Base-by-base conservation (phyloP, 2,888 invertebrate species). In the Eupeodes latifasciatus region DNA sequence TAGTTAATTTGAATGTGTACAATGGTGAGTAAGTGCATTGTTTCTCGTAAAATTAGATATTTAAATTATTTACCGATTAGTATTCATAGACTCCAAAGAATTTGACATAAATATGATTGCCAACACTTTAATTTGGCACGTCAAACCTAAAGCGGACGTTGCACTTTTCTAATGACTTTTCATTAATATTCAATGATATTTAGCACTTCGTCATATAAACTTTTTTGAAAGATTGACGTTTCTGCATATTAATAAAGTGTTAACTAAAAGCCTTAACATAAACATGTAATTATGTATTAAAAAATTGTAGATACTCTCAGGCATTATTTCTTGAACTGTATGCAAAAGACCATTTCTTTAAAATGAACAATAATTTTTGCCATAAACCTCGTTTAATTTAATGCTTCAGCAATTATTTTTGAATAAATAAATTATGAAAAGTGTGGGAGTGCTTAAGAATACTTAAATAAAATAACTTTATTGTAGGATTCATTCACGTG, bases 11-110 rank as follows among this genome's bases (percentile, higher is more conserved):
- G 12, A 12, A 59, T 59, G 11, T 34, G 27, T 27, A 27, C 27
- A 27, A 27, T 27, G 27, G 27, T 27, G 27, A 27, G 27, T 27
- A 27, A 27, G 27, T 27, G 1, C 27, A 27, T 27, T 27, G 27
- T 27, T 27, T 27, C 27, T 27, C 27, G 27, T 27, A 27, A 27
- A 27, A 27, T 27, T 3, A 27, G 27, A 27, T 27, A 27, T 27
- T 27, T 27, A 40, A 40, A 40, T 7, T 40, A 9, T 40, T 40
- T 40, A 9, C 27, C 27, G 9, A 81, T 81, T 69, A 75, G 55
- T 47, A 77, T 77, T 71, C 64, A 77, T 57, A 77, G 3, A 61
- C 6, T 77, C 40, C 57, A 27, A 49, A 64, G 53, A 53, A 76
- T 76, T 69, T 34, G 12, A 7, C 6, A n/a, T 66, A 55, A 16